Base-by-base conservation (phyloP, 1,140 invertebrate genomes). In the Drosophila oshimai region DNA sequence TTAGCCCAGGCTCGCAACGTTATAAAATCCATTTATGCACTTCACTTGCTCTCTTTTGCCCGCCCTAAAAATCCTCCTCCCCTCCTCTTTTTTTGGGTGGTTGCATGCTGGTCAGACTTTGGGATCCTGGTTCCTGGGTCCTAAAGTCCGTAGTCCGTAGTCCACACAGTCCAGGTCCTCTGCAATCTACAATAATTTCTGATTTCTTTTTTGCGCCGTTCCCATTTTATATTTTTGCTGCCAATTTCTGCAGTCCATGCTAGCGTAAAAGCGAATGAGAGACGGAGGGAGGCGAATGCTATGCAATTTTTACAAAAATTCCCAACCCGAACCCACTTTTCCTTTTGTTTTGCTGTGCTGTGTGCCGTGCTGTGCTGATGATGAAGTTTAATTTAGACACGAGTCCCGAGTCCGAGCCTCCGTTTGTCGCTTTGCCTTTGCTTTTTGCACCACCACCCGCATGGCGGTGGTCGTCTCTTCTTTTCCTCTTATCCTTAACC, bases 1-100 rank as follows among this genome's bases (percentile, higher is more conserved):
- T 87, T 87, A 86, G 72, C 72, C 84, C 73, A 77, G 76, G 76
- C 62, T 42, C 26, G 62, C 26, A 67, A 87, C 81, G 81, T 86
- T 87, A 87, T 87, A 87, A 87, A 87, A 87, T 87, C 81, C 83
- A 87, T 87, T 87, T 87, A 88, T 87, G 81, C 81, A 87, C 81
- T 87, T 87, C 81, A 87, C 81, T 87, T 88, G 77, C 80, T 75
- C 33, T 68, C 62, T 58, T 69, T 74, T 78, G 55, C 26, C 6
- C 7, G 20, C 6, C 17, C 26, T 9, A 29, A n/a, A 9, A 15
- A 9, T 1, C 10, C 17, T 13, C 10, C 44, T 9, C 9, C 12
- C 9, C 26, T 53, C 49, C 67, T 34, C 29, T 15, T n/a, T 41
- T 64, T 65, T 22, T 62, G 62, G 65, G 20, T 76, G 74, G 65